These are phyloP conservation scores for Aphelenchoides bicaudatus DNA, from an alignment of 2,888 invertebrate genomes.

Conservation along the genomic window DNA sequence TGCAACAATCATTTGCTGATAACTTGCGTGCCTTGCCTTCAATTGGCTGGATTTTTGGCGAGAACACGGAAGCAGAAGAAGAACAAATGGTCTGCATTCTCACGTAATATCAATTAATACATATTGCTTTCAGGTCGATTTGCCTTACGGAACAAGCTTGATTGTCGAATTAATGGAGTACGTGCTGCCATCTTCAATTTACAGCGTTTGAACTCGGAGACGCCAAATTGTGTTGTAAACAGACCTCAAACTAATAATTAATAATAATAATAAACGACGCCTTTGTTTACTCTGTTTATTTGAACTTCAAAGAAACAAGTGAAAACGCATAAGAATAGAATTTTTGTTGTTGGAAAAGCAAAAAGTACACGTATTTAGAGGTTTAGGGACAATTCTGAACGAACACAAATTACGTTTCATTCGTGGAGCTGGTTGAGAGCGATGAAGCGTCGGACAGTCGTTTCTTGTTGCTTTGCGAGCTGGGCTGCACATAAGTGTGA, in stretches of 20 bases:
- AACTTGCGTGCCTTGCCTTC: neutral
- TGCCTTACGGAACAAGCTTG: constrained; percentile 30
- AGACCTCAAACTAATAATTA: constrained; percentile 11
- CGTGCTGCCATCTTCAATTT: constrained; percentile 35
- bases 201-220: constrained; percentile 23
- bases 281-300: neutral
- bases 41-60: constrained; percentile 8
- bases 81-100: constrained; percentile 3
- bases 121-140: constrained; percentile 24
- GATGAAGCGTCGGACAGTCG: constrained; percentile 14
- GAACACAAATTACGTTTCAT: constrained; percentile 6
- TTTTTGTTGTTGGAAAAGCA: neutral
- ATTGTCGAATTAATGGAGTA: constrained; percentile 31
- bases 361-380: neutral
- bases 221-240: neutral
- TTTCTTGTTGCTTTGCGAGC: neutral
- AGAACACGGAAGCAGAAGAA: no score
- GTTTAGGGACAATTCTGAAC: neutral
- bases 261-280: constrained; percentile 1
- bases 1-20: constrained; percentile 23
- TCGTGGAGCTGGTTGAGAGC: constrained; percentile 6
- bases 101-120: neutral
- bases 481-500: neutral
- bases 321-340: neutral
- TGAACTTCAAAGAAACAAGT: neutral